Evolutionary conservation across 1,140 invertebrate genomes (phyloP), one percentile per base, ranked within the genome.

Genomic region (Lepidotrigona ventralis): DNA sequence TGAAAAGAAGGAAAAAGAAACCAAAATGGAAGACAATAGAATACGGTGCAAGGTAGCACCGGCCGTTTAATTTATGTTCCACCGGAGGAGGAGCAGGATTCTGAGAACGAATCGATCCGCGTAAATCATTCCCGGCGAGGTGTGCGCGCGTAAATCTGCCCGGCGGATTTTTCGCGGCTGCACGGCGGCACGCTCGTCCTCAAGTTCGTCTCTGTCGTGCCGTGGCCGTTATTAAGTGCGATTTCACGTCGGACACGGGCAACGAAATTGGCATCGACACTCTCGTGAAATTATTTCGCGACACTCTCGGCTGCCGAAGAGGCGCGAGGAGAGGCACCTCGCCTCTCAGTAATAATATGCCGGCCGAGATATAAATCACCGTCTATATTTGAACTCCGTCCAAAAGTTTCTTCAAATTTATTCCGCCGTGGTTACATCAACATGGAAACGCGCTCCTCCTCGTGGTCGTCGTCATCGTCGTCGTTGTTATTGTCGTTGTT

Each of bases 391-490:
- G 87, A 88, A 88, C 81, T 72, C 39, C 33, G 81, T 88, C 87
- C 87, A 89, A 71, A 87, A 88, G 63, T 73, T 89, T 89, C 88
- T 89, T 89, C 86, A 81, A 78, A 89, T 89, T 89, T 89, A 89
- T 89, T 89, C 86, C 26, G 64, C 68, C 78, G 58, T 17, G 26
- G 70, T 88, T 88, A 86, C 84, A 84, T 88, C 87, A 86, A 88
- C 86, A 73, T 70, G 83, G 85, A 85, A 72, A 78, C 33, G 66
- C 74, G 54, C 19, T 66, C 70, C 26, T 9, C 39, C 51, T 46
- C 39, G 39, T 46, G 0, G 8, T 46, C 39, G 39, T 46, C 39
- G n/a, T 51, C 72, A 33, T 74, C 69, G 78, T 23, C 23, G 23
- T n/a, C 71, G 71, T 72, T 82, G 79, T 74, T 82, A 75, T 79